Evolutionary conservation across 37 sponge, comb jelly and placozoan species (phyloP).

Genomic region (Mnemiopsis leidyi): DNA sequence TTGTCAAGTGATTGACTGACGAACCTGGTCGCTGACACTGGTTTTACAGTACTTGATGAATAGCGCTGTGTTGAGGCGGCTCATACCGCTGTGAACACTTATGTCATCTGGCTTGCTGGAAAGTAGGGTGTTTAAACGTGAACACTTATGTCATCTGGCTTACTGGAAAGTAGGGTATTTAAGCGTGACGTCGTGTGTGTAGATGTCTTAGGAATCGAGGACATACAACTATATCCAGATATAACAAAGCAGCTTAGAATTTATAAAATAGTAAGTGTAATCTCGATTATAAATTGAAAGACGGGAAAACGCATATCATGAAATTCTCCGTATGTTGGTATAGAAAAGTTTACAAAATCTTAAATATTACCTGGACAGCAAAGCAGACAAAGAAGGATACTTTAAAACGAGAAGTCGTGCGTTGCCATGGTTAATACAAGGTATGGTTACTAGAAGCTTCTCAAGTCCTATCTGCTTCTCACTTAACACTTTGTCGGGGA

Average conservation of each 20-base stretch:
- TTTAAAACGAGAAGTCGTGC: background rate
- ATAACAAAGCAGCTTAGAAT: no score
- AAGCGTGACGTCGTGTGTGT: background rate
- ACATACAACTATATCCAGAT: no score
- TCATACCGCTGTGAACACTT: background rate
- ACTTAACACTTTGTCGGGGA: background rate
- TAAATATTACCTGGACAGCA: background rate
- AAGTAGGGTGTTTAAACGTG: no score
- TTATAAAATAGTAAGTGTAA: no score
- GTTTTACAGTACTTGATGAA: conserved; percentile 54
- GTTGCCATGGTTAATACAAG: background rate
- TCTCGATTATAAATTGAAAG: no score
- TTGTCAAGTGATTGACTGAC: background rate
- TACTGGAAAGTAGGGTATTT: background rate
- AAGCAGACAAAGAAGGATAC: background rate
- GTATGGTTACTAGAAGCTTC: background rate
- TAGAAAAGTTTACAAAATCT: no score
- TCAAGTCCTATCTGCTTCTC: conserved; percentile 23
- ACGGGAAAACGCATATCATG: no score
- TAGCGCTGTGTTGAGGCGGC: conserved; percentile 3
- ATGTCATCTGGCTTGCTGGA: conserved; percentile 9
- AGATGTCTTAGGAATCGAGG: no score
- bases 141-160: background rate
- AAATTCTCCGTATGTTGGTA: no score
- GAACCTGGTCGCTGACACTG: background rate